Conservation (phyloP, 2,888 invertebrate genomes). For the Rotaria socialis region DNA sequence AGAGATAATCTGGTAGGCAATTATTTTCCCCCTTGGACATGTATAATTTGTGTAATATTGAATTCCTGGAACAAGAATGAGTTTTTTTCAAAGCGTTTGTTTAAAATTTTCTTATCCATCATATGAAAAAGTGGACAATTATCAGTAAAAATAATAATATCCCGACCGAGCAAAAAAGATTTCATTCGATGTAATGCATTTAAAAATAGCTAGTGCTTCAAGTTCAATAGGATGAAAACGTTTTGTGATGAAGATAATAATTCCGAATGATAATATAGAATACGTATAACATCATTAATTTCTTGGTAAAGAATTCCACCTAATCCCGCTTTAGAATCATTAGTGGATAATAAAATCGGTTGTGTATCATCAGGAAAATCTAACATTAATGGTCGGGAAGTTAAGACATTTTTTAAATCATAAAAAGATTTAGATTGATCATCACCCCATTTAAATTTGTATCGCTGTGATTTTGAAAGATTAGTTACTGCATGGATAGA, state of each 20-base stretch:
- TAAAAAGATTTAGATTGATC: no score
- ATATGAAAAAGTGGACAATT: neutral
- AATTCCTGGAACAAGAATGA: no score
- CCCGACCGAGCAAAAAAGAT: neutral
- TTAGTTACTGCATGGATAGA: neutral
- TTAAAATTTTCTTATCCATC: no score
- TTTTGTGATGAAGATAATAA: neutral
- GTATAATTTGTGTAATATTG: no score
- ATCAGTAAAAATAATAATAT: neutral
- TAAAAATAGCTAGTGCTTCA: neutral
- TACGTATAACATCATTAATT: neutral
- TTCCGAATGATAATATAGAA: no score
- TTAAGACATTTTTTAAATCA: no score
- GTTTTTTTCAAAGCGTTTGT: no score
- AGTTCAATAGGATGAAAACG: neutral
- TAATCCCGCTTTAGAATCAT: neutral
- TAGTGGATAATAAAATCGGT: neutral
- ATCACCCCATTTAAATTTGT: no score
- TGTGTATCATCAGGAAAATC: neutral
- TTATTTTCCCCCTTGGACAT: no score
- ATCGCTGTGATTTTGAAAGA: no score
- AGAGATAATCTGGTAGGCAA: no score
- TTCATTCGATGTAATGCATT: neutral
- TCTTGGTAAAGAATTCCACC: neutral
- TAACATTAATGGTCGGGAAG: no score